Evolutionary conservation across 2,888 invertebrate species (phyloP).

Genomic region (Deilephila elpenor): DNA sequence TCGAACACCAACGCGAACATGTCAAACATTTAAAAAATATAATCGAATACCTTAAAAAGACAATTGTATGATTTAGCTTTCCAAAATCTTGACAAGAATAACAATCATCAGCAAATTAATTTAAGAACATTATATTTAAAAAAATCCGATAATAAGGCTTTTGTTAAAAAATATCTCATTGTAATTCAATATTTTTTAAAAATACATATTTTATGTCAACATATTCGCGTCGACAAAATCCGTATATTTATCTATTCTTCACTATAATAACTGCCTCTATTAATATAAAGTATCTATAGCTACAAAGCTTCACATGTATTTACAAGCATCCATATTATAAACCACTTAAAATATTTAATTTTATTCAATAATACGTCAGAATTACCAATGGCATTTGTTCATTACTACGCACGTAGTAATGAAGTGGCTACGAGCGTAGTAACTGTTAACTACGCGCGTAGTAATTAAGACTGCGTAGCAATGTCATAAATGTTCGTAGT

Average conservation of each 20-base stretch:
- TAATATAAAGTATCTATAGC: neutral
- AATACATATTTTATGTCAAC: no score
- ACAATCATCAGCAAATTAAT: no score
- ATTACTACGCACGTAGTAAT: neutral
- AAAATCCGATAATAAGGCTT: no score
- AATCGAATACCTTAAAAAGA: neutral
- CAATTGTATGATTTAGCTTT: no score
- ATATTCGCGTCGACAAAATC: neutral
- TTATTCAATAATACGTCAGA: neutral
- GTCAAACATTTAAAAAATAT: neutral
- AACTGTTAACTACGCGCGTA: neutral
- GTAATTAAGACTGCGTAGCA: neutral
- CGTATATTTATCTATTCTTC: slow-evolving; percentile 1
- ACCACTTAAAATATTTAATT: slow-evolving; percentile 3
- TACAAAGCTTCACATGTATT: slow-evolving; percentile 1
- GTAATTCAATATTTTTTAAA: no score
- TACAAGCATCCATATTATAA: neutral
- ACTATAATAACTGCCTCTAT: neutral
- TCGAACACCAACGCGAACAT: neutral
- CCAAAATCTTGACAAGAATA: no score
- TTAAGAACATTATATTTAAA: no score
- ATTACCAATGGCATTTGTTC: slow-evolving; percentile 4
- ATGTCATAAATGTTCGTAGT: neutral
- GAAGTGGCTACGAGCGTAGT: slow-evolving; percentile 7
- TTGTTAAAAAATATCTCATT: no score